Evolutionary conservation across 2,888 invertebrate species (phyloP), one percentile per base, ranked within the genome.

Genomic region (Agriopis marginaria): DNA sequence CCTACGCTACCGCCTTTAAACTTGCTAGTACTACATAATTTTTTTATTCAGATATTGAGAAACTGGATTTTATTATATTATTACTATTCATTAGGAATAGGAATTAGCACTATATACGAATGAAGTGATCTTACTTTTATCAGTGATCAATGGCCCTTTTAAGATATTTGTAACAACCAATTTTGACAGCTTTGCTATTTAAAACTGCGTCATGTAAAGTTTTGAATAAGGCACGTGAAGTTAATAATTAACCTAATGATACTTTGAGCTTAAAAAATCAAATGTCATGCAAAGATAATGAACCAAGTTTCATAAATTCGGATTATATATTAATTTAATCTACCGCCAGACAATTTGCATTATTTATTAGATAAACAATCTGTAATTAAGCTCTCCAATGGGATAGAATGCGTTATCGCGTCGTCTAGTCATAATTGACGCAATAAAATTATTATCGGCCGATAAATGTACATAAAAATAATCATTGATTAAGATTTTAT

Each of bases 361-460:
- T 60, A 53, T 23, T 23, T 23, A 9, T 32, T 3, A 47, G 54
- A 68, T 63, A 63, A 32, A 47, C 39, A 54, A 54, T 54, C 63
- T 45, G 9, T 44, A 45, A 32, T 54, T 63, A 59, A 53, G 59
- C 54, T 54, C 32, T 53, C 32, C n/a, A 7, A 59, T 49, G 14
- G 64, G 53, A 63, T 63, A 66, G 54, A 23, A 56, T 55, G 47
- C 7, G 3, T 32, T 66, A 63, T 70, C 66, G 56, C 39, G 4
- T 56, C 47, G 51, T 69, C 68, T 69, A 50, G 64, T 66, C 70
- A 70, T 66, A 55, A 58, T 64, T 44, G 53, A 54, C 47, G 63
- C 56, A 61, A 58, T 59, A 58, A 66, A 60, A 55, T 50, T 23
- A 55, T 66, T 53, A 54, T 49, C 40, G 5, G 32, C 42, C 6